Conservation (phyloP, 2,888 invertebrate species). For the Drosophila eohydei region DNA sequence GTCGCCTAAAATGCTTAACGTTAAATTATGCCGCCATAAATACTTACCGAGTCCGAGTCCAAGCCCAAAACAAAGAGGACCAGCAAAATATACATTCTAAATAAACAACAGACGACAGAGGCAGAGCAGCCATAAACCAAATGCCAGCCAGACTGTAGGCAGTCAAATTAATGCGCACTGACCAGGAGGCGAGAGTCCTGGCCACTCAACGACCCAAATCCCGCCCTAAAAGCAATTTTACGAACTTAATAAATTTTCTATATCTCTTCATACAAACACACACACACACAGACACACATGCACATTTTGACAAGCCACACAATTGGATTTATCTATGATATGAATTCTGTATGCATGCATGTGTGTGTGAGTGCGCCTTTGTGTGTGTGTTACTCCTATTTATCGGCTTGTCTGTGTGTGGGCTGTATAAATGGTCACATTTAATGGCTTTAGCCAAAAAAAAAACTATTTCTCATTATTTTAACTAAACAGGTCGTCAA, state of each 20-base stretch:
- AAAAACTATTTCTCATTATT: slow-evolving; percentile 75
- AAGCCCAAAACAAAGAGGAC: slow-evolving; percentile 40
- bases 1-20: slow-evolving; percentile 76
- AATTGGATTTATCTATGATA: slow-evolving; percentile 74
- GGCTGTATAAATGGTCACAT: slow-evolving; percentile 59
- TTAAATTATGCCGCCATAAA: slow-evolving; percentile 77
- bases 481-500: slow-evolving; percentile 78
- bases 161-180: slow-evolving; percentile 67
- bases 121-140: slow-evolving; percentile 36
- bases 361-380: neutral
- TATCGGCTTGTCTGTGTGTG: slow-evolving; percentile 24
- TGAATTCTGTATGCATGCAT: slow-evolving; percentile 32
- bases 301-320: slow-evolving; percentile 71
- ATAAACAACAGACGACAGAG: slow-evolving; percentile 56
- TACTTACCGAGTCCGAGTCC: slow-evolving; percentile 44
- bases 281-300: slow-evolving; percentile 7
- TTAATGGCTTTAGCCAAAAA: slow-evolving; percentile 64
- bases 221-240: slow-evolving; percentile 62
- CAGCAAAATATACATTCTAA: slow-evolving; percentile 66
- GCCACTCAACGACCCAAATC: slow-evolving; percentile 20
- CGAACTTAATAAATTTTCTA: slow-evolving; percentile 79
- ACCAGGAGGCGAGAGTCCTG: slow-evolving; percentile 30
- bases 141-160: slow-evolving; percentile 31
- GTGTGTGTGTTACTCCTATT: slow-evolving; percentile 16
- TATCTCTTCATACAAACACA: slow-evolving; percentile 64